Base-by-base conservation (phyloP, 2,888 invertebrate genomes). In the Chrysina gloriosa region DNA sequence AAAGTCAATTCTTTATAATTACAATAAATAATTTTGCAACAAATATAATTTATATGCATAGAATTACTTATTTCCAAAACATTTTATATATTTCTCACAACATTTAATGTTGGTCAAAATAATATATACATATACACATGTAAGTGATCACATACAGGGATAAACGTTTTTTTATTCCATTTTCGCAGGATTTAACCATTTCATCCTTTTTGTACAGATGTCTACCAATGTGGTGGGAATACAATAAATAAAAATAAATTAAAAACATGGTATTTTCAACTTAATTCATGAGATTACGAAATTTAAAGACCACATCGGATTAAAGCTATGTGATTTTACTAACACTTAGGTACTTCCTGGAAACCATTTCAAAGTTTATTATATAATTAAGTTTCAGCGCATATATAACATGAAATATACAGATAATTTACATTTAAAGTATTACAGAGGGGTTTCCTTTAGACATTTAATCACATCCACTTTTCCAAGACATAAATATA, bases 21-120 rank as follows among this genome's bases (percentile, higher is more conserved):
- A 52, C 16, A 56, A 65, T 65, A 65, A 56, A 65, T 65, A 56
- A 61, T 65, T 65, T 42, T 65, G 29, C 50, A 50, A 54, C 48
- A 65, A 52, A 21, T 29, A 54, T 36, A 66, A 66, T 61, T 61
- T 61, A 42, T 19, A 42, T 9, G 42, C 45, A 42, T 58, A 66
- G 47, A 47, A 56, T 54, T 61, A 61, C 36, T 39, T 42, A 45
- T 16, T 61, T 9, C n/a, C 27, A 52, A 52, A 52, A 61, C 42
- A 14, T 23, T 56, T 56, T 11, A 27, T 31, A 29, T 52, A 50
- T 27, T 11, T 27, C 42, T 58, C 27, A 42, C 58, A 61, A 61
- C 58, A 61, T 56, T 56, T 36, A 42, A 45, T 61, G 42, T 61
- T 61, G 42, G 29, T 42, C 14, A 39, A 42, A 25, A n/a, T n/a